Conservation (phyloP, 2,113 vertebrate species). For the Cebus imitator region DNA sequence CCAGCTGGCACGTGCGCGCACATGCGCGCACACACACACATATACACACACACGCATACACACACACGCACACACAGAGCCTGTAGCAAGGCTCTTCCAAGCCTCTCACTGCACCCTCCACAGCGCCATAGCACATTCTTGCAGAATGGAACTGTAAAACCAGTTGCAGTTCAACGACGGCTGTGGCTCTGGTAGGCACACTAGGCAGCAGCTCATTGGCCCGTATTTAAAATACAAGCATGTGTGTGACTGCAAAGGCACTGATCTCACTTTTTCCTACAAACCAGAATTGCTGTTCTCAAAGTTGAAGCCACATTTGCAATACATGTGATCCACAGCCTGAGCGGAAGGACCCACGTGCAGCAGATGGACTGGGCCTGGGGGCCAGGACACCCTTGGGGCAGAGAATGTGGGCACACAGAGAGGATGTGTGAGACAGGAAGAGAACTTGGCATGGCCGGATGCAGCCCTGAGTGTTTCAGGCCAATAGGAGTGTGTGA, state of each 20-base stretch:
- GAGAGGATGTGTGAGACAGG: not conserved
- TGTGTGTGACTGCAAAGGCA: not conserved
- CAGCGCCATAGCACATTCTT: not conserved
- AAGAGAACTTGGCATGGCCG: not conserved
- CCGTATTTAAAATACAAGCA: too few species aligned
- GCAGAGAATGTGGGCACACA: not conserved
- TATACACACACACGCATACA: too few species aligned
- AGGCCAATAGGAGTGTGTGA: not conserved
- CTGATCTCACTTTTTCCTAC: too few species aligned
- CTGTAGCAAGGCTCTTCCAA: not conserved
- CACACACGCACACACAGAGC: too few species aligned
- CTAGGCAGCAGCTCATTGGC: not conserved
- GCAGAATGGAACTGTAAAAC: not conserved
- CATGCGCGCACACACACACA: too few species aligned
- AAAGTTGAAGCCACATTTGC: not conserved
- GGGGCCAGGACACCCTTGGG: not conserved
- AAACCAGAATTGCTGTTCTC: not conserved
- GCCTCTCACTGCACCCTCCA: not conserved
- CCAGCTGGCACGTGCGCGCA: not conserved
- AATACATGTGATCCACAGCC: not conserved
- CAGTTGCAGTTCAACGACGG: not conserved
- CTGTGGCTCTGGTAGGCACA: not conserved
- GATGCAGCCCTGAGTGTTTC: not conserved
- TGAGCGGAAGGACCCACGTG: too few species aligned
- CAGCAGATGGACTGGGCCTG: not conserved